Evolutionary conservation across 2,113 vertebrate genomes (phyloP).

Genomic region (Dascyllus trimaculatus): DNA sequence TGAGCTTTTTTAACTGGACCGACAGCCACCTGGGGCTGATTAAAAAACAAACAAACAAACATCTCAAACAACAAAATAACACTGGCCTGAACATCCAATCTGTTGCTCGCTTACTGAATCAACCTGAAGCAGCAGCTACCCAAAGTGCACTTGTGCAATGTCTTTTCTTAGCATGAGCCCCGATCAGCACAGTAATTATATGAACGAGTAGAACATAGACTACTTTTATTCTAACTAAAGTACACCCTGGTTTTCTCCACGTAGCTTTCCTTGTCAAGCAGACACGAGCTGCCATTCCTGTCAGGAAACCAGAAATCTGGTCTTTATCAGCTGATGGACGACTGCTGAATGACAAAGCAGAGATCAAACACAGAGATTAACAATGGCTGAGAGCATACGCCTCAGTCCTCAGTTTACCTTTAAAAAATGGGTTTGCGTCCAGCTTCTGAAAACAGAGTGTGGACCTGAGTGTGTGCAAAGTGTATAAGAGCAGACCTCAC

Average conservation of each 20-base stretch:
- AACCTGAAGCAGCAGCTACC: no score
- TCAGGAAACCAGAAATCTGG: conserved; percentile 1
- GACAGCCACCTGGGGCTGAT: no score
- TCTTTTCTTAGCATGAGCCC: no score
- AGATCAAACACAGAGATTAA: conserved; percentile 50
- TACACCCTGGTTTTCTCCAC: background rate
- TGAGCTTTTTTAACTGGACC: no score
- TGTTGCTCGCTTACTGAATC: no score
- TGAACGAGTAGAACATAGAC: no score
- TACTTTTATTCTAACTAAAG: no score
- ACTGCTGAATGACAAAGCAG: conserved; percentile 34
- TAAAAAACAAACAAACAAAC: no score
- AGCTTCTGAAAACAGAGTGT: background rate
- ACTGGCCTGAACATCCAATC: no score
- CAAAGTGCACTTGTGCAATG: no score
- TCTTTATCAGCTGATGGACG: conserved; percentile 29
- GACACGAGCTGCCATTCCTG: conserved; percentile 7
- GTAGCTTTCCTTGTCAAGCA: background rate
- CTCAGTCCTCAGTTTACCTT: conserved; percentile 14
- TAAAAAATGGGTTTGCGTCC: conserved; percentile 25
- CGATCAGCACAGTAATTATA: no score
- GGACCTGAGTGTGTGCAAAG: background rate
- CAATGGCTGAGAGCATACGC: background rate
- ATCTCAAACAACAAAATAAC: no score
- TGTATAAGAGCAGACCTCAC: background rate